These are phyloP conservation scores for Lepus timidus DNA, from an alignment of 2,113 vertebrate genomes.

Conservation along the genomic window DNA sequence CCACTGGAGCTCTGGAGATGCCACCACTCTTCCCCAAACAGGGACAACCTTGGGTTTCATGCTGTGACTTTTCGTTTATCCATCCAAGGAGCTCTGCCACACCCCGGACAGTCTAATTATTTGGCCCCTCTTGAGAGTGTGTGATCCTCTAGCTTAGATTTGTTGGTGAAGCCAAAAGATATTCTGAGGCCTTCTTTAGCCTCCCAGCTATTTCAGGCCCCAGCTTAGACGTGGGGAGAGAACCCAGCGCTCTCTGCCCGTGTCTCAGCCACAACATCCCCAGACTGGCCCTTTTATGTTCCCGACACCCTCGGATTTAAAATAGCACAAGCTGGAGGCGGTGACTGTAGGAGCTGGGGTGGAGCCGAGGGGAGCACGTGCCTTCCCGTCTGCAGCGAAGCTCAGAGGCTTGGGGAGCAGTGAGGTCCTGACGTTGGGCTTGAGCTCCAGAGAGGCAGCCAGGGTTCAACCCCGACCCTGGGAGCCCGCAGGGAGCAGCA, in stretches of 20 bases:
- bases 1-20: background rate
- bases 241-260: background rate
- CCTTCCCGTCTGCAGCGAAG: background rate
- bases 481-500: too few species aligned
- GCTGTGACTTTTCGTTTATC: background rate
- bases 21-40: background rate
- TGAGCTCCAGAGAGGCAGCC: background rate
- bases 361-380: background rate
- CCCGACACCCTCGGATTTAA: slow-evolving; percentile 50
- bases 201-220: slow-evolving; percentile 68
- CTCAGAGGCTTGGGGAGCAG: background rate
- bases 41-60: background rate
- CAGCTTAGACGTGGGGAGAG: background rate
- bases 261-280: slow-evolving; percentile 58
- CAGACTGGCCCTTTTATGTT: slow-evolving; percentile 18
- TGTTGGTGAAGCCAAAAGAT: slow-evolving; percentile 68
- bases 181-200: slow-evolving; percentile 67
- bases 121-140: background rate
- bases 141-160: background rate
- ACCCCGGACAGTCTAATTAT: fast-evolving
- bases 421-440: background rate
- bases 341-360: background rate
- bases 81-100: background rate
- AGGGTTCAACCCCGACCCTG: too few species aligned
- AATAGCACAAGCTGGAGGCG: slow-evolving; percentile 37